Base-by-base conservation (phyloP, 2,113 vertebrate genomes). In the Onychostoma macrolepis region DNA sequence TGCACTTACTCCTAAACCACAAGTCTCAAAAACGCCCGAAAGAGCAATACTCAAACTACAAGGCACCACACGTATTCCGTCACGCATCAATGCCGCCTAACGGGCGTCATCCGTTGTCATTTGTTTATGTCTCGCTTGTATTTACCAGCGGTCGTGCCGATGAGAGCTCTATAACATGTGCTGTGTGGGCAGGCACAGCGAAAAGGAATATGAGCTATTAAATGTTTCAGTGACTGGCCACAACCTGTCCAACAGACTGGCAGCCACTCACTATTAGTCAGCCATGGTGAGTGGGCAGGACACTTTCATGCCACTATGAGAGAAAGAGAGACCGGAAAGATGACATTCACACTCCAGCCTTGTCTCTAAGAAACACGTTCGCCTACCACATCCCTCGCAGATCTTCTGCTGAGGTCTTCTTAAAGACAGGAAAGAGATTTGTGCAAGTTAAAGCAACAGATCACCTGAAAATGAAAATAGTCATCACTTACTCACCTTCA, bases 121-220 rank as follows among this genome's bases (percentile, higher is more conserved):
- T 87, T 89, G 83, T 79, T 86, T 87, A 67, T 74, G 5, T 21
- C 78, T 83, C 45, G 53, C 71, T 30, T 61, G 79, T 83, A 76
- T 87, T 87, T 87, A 86, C 63, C 80, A 87, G 43, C 11, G 56
- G 28, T 33, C 83, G 19, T 38, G 56, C 83, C 38, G 53, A 83
- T 67, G 74, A 83, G 83, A 89, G 50, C 56, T 79, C 79, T 80
- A 30, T 74, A 67, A 76, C 63, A 86, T 86, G 88, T 87, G 86
- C 80, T 74, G 77, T 61, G 87, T 84, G 80, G 89, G 84, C 76
- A 50, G 84, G 15, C 63, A 83, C 28, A 84, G 86, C 24, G 30
- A 86, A 75, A 80, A 75, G 83, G 86, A 85, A 83, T 87, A 80
- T 87, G 83, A 86, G 75, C 72, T 87, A 89, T 89, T 86, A 86